phyloP scores from a whole-genome alignment of 1,140 invertebrate genomes.

The Bradynema listronoti region DNA sequence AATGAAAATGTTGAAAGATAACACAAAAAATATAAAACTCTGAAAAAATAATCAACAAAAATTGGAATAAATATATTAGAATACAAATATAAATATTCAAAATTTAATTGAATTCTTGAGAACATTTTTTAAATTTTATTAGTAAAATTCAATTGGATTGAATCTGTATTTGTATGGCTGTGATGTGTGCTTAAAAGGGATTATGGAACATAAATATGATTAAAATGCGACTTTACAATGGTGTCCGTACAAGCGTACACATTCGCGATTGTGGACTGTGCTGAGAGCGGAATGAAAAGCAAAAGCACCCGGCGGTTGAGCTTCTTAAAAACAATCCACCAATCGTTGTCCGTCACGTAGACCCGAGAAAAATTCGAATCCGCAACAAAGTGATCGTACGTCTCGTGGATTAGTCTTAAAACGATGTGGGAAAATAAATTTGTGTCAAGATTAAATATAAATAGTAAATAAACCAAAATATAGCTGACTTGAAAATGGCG shows the following conservation, averaged over 20 bases:
- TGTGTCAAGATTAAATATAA: background rate
- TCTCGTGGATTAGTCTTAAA: slow-evolving; percentile 34
- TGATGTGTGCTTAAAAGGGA: slow-evolving; percentile 2
- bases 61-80: too few relatives aligned
- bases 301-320: slow-evolving; percentile 18
- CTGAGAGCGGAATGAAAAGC: slow-evolving; percentile 21
- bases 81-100: too few relatives aligned
- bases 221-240: too few relatives aligned
- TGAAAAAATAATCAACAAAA: too few relatives aligned
- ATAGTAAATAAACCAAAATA: slow-evolving; percentile 14
- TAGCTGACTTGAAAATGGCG: slow-evolving; percentile 18
- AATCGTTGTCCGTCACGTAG: slow-evolving; percentile 33
- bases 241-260: slow-evolving; percentile 21
- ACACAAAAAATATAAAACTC: too few relatives aligned
- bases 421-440: slow-evolving; percentile 9
- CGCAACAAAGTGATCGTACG: slow-evolving; percentile 29
- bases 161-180: background rate
- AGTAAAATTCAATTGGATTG: too few relatives aligned
- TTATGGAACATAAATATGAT: too few relatives aligned
- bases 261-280: slow-evolving; percentile 16
- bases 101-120: too few relatives aligned
- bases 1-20: too few relatives aligned
- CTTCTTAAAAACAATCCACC: slow-evolving; percentile 40
- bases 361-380: slow-evolving; percentile 22
- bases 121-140: too few relatives aligned